Evolutionary conservation across 2,797 vertebrate species (phyloP).

Genomic region (Sternarchorhynchus goeldii): DNA sequence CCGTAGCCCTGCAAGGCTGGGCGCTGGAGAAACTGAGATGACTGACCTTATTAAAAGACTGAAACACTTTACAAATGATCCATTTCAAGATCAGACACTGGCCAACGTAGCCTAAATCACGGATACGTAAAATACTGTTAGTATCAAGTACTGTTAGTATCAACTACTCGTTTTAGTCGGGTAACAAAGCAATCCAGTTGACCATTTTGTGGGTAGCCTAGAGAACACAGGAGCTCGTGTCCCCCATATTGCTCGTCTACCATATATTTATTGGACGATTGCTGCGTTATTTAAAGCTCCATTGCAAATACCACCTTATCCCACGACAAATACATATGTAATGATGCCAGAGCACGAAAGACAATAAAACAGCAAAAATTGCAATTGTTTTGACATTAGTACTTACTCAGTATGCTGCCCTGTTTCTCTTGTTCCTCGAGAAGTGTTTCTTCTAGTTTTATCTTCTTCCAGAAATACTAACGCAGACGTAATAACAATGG

Average conservation of each 20-base stretch:
- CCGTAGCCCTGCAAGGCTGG: neutral
- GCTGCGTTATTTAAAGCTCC: slow-evolving; percentile 27
- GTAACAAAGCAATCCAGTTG: slow-evolving; percentile 1
- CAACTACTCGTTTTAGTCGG: too few species aligned
- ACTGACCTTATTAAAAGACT: neutral
- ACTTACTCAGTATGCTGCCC: slow-evolving; percentile 42
- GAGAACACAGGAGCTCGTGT: neutral
- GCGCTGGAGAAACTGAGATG: slow-evolving; percentile 4
- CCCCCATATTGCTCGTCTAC: neutral
- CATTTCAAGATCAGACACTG: too few species aligned
- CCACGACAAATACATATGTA: neutral
- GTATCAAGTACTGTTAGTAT: too few species aligned
- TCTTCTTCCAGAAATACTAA: neutral
- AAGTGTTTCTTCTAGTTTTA: slow-evolving; percentile 20
- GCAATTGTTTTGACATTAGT: neutral
- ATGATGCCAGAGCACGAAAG: slow-evolving; percentile 3
- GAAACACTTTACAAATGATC: too few species aligned
- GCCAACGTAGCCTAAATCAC: too few species aligned
- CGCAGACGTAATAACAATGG: slow-evolving; percentile 38
- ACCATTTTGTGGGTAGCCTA: neutral
- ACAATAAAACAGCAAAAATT: neutral
- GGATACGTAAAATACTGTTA: too few species aligned
- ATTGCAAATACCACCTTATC: neutral
- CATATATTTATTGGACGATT: neutral
- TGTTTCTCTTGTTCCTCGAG: slow-evolving; percentile 17